A percentile compares a stretch with the other conserved stretches of the same genome.
Evolutionary conservation across 2,888 invertebrate genomes (phyloP).

Genomic region (Philaethria dido): DNA sequence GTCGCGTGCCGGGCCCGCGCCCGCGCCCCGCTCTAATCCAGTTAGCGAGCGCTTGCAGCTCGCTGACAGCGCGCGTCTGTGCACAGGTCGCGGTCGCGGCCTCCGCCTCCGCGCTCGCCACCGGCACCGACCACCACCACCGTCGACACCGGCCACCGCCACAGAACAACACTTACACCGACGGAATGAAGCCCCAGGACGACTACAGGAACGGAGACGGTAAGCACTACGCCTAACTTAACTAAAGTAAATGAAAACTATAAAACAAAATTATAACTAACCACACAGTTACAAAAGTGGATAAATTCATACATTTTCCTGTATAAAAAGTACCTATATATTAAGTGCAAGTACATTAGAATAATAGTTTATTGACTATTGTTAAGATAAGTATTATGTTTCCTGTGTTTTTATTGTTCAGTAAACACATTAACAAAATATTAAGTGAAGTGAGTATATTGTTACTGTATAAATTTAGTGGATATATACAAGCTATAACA

Average conservation of each 20-base stretch:
- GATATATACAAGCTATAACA: not conserved
- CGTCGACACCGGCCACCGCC: not conserved
- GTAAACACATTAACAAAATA: not conserved
- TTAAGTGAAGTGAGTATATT: not conserved
- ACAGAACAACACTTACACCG: not conserved
- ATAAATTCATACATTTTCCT: not conserved
- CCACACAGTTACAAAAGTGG: not conserved
- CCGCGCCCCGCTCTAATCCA: conserved; percentile 16
- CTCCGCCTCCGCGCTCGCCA: conserved; percentile 30
- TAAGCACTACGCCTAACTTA: conserved; percentile 48
- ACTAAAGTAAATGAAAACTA: too few species aligned
- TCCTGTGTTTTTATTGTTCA: not conserved
- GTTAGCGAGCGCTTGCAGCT: conserved; percentile 16
- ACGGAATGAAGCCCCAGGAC: conserved; percentile 64
- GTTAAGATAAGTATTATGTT: conserved; percentile 3
- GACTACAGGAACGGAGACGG: conserved; percentile 68
- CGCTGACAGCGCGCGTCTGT: conserved; percentile 35
- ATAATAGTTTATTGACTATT: not conserved
- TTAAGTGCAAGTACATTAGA: not conserved
- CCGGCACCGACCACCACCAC: not conserved
- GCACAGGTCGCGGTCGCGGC: conserved; percentile 35
- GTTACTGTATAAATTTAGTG: not conserved
- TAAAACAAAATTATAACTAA: not conserved
- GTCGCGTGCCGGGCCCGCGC: conserved; percentile 48
- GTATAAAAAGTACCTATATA: not conserved